A percentile compares a stretch with the other conserved stretches of the same genome.
Conservation (phyloP, 2,113 vertebrate genomes). For the Porphyrio hochstetteri region DNA sequence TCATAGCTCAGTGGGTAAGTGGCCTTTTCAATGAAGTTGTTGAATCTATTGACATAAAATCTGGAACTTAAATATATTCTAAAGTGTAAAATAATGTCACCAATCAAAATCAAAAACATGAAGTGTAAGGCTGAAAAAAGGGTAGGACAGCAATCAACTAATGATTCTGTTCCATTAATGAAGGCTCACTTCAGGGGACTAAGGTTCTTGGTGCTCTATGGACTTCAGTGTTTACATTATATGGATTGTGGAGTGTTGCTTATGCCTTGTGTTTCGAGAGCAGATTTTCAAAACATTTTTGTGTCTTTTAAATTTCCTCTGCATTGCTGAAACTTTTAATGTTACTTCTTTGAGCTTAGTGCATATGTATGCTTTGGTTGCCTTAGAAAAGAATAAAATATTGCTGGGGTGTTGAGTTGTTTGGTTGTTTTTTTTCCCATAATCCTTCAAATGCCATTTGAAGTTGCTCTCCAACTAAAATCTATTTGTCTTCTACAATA, state of each 20-base stretch:
- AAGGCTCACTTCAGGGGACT: not conserved
- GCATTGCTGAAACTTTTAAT: not conserved
- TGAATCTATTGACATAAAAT: not conserved
- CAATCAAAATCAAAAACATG: not conserved
- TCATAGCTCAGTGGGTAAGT: not conserved
- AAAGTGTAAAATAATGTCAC: not conserved
- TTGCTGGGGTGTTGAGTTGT: not conserved
- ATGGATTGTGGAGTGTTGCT: not conserved
- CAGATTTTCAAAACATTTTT: not conserved
- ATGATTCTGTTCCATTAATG: not conserved
- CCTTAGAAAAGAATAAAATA: not conserved
- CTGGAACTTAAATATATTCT: not conserved
- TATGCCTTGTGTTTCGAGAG: not conserved
- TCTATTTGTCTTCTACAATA: not conserved
- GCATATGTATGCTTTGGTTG: not conserved
- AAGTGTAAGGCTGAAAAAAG: not conserved
- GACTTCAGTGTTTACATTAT: not conserved
- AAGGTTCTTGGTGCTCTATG: not conserved
- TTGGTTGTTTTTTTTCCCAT: not conserved
- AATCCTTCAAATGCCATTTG: not conserved
- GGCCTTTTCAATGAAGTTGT: not conserved
- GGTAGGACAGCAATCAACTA: not conserved
- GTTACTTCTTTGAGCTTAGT: not conserved
- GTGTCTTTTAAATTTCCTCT: not conserved
- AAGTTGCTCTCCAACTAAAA: not conserved